Conservation (phyloP, 2,797 vertebrate species). For the Prionace glauca region DNA sequence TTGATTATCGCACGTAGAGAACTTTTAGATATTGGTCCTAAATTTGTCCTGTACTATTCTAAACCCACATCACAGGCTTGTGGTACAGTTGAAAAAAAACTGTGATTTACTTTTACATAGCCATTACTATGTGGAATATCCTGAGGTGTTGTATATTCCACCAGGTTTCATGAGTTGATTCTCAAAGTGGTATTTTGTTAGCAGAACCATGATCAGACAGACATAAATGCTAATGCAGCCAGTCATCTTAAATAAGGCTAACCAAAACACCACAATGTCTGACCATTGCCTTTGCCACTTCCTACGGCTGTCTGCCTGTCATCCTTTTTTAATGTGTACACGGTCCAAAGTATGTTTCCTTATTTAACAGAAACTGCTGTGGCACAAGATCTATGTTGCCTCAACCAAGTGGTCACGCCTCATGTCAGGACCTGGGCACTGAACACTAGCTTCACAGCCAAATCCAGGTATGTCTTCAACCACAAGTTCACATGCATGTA, state of each 20-base stretch:
- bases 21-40: background rate
- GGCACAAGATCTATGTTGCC: background rate
- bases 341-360: background rate
- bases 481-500: background rate
- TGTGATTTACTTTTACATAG: background rate
- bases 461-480: background rate
- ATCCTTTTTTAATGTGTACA: background rate
- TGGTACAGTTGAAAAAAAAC: background rate
- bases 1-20: background rate
- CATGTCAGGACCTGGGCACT: background rate
- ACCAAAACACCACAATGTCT: background rate
- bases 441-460: background rate
- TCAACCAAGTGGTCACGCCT: background rate
- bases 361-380: background rate
- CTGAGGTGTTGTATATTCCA: background rate
- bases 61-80: background rate
- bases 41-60: background rate
- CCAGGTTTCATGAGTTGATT: background rate
- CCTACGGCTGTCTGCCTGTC: background rate
- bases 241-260: background rate
- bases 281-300: background rate
- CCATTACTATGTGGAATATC: background rate
- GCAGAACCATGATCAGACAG: background rate
- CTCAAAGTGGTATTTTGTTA: background rate
- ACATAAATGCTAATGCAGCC: background rate